Percentiles rank a stretch among this genome's conserved stretches.
Conservation (phyloP, 2,888 invertebrate genomes). For the Plebejus argus region DNA sequence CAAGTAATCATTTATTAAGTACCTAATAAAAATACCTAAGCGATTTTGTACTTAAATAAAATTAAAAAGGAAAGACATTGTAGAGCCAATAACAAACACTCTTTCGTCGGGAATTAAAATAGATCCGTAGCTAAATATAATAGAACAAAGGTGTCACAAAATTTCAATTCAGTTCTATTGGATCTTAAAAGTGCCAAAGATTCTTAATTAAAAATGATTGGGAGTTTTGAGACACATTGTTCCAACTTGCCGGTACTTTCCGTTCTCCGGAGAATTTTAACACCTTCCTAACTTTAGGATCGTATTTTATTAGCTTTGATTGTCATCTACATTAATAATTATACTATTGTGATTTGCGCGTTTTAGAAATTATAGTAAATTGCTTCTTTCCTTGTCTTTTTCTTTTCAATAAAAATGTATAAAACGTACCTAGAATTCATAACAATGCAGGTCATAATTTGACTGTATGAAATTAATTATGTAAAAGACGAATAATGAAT, state of each 20-base stretch:
- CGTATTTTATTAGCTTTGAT: conserved; percentile 15
- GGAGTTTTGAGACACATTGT: conserved; percentile 21
- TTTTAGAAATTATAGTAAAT: neutral
- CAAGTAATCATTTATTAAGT: no score
- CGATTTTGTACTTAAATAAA: no score
- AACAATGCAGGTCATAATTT: no score
- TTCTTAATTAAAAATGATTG: conserved; percentile 33
- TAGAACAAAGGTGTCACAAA: neutral
- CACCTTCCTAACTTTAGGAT: conserved; percentile 3
- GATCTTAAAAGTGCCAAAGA: conserved; percentile 32
- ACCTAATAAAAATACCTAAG: no score
- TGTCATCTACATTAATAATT: neutral
- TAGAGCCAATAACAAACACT: neutral
- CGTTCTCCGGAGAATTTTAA: neutral
- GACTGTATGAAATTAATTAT: no score
- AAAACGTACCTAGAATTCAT: no score
- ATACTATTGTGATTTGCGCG: neutral
- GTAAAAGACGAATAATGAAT: no score
- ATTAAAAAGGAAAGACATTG: no score
- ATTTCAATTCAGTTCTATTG: neutral
- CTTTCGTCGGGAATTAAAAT: neutral
- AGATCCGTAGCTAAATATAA: neutral
- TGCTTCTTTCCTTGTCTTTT: neutral
- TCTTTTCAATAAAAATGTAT: neutral
- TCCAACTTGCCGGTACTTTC: neutral